Percentiles rank a stretch among this genome's conserved stretches.
Evolutionary conservation across 64 coral and sea anemone species (phyloP).

Genomic region (Astreopora myriophthalma): DNA sequence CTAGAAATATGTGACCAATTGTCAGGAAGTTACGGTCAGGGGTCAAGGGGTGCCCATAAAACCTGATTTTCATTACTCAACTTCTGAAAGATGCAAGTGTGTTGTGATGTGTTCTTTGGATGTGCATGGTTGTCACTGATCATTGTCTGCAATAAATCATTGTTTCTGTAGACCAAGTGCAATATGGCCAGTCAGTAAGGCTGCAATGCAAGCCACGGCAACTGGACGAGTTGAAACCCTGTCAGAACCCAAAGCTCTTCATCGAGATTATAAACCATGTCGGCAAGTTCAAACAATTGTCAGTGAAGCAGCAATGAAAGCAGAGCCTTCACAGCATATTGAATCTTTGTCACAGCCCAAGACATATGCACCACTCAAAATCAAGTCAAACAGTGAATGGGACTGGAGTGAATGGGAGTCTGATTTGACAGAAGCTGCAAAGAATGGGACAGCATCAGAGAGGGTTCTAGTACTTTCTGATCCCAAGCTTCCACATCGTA

Average conservation of each 20-base stretch:
- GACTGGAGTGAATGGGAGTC: slow-evolving; percentile 98
- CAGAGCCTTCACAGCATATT: slow-evolving; percentile 64
- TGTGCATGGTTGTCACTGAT: not conserved
- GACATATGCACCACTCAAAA: slow-evolving; percentile 76
- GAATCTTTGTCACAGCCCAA: slow-evolving; percentile 83
- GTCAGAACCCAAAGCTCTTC: slow-evolving; percentile 81
- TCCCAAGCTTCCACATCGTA: slow-evolving; percentile 83
- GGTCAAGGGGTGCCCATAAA: too few relatives aligned
- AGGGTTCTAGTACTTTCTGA: slow-evolving; percentile 59
- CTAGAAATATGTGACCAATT: too few relatives aligned
- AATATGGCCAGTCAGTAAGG: slow-evolving; percentile 86
- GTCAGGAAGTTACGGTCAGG: too few relatives aligned
- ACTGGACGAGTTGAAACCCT: slow-evolving; percentile 70
- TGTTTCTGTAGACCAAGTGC: slow-evolving; percentile 61
- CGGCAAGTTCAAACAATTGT: slow-evolving; percentile 83
- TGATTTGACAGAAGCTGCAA: slow-evolving; percentile 84
- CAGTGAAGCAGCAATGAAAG: slow-evolving; percentile 75
- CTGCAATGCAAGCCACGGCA: slow-evolving; percentile 76
- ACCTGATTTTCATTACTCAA: too few relatives aligned
- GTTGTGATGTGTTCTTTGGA: not conserved
- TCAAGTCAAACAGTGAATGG: slow-evolving; percentile 90
- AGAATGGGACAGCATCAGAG: slow-evolving; percentile 77
- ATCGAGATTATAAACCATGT: slow-evolving; percentile 80
- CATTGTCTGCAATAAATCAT: not conserved
- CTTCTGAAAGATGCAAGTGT: too few relatives aligned